Evolutionary conservation across 2,888 invertebrate genomes (phyloP).

Genomic region (Callyntrura guangdongensis): DNA sequence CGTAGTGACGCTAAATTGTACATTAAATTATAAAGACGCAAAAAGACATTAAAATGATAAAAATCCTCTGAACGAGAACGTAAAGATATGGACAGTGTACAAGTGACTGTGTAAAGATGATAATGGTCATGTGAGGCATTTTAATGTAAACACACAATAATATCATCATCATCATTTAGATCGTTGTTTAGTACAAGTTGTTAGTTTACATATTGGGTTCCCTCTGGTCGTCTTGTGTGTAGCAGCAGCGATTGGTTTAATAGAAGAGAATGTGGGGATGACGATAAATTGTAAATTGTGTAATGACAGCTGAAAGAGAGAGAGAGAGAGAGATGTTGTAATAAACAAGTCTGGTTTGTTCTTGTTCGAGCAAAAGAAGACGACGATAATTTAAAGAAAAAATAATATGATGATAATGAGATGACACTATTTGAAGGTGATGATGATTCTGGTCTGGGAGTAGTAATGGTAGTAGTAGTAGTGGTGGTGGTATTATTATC

Average conservation of each 20-base stretch:
- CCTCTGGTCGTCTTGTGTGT: no score
- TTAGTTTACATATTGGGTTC: background rate
- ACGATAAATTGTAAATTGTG: background rate
- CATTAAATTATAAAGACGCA: background rate
- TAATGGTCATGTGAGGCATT: background rate
- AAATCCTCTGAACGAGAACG: constrained; percentile 5
- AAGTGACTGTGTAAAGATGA: background rate
- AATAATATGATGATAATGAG: no score
- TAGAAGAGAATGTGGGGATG: background rate
- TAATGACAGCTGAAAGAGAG: no score
- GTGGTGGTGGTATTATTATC: no score
- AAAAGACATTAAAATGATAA: constrained; percentile 22
- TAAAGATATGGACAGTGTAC: no score
- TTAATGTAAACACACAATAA: background rate
- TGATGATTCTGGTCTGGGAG: background rate
- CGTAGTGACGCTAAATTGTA: background rate
- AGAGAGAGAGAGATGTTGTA: no score
- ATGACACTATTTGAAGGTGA: background rate
- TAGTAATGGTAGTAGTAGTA: no score
- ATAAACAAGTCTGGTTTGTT: background rate
- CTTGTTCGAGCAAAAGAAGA: no score
- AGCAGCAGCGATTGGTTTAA: no score
- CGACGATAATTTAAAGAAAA: no score
- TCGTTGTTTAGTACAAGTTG: background rate
- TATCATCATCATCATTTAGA: background rate